Percentiles rank a stretch among this genome's conserved stretches.
These are phyloP conservation scores for Epinotia bilunana DNA, from an alignment of 2,888 invertebrate species.

Conservation along the genomic window DNA sequence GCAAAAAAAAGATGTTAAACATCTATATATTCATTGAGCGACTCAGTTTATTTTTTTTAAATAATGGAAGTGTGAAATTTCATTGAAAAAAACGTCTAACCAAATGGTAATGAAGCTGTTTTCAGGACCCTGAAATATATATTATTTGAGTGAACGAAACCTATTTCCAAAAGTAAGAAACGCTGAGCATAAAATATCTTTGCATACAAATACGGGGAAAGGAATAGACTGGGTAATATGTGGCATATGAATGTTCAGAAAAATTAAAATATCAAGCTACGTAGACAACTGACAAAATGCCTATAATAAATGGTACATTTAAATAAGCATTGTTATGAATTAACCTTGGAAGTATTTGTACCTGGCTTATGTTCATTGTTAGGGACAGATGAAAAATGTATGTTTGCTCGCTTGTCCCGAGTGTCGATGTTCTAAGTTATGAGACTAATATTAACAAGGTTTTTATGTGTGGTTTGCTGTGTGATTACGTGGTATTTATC, in stretches of 20 bases:
- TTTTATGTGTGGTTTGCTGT: constrained; percentile 39
- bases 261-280: constrained; percentile 56
- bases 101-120: constrained; percentile 20
- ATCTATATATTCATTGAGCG: not conserved
- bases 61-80: not conserved
- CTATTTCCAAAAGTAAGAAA: constrained; percentile 47
- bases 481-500: constrained; percentile 25
- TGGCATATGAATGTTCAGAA: constrained; percentile 58
- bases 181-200: constrained; percentile 44
- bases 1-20: no score
- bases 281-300: constrained; percentile 53
- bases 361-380: constrained; percentile 53
- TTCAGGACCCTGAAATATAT: constrained; percentile 31
- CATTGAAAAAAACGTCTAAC: constrained; percentile 34
- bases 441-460: constrained; percentile 42
- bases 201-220: constrained; percentile 44
- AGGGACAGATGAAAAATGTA: constrained; percentile 23
- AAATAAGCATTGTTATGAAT: constrained; percentile 62
- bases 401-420: constrained; percentile 15
- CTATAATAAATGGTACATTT: constrained; percentile 57
- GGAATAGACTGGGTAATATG: constrained; percentile 37
- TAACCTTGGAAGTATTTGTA: constrained; percentile 56
- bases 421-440: constrained; percentile 34
- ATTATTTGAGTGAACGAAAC: constrained; percentile 41
- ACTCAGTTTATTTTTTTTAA: not conserved